Evolutionary conservation across 2,797 vertebrate species (phyloP).

Genomic region (Sparus aurata): DNA sequence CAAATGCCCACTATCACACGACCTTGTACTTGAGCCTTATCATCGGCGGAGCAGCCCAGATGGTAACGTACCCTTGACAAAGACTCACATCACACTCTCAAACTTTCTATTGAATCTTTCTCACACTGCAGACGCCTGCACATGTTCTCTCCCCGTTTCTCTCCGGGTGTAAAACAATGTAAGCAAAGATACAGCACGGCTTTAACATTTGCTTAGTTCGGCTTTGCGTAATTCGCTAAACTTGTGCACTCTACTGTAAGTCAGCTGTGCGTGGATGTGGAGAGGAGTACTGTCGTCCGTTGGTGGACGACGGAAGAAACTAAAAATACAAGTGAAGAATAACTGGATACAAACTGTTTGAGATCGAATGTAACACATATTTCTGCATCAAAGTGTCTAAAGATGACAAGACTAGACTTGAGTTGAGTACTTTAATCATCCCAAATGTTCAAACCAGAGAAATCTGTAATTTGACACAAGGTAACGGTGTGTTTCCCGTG

Average conservation of each 20-base stretch:
- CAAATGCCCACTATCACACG: constrained; percentile 76
- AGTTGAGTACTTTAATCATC: too few species aligned
- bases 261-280: constrained; percentile 39
- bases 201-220: constrained; percentile 32
- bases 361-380: not conserved
- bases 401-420: too few species aligned
- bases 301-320: not conserved
- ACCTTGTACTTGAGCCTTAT: constrained; percentile 89
- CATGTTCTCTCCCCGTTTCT: constrained; percentile 8
- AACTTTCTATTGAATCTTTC: constrained; percentile 68
- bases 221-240: constrained; percentile 19
- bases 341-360: constrained; percentile 16
- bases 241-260: constrained; percentile 8
- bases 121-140: constrained; percentile 62
- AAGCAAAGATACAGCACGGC: constrained; percentile 27
- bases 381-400: too few species aligned
- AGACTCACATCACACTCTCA: constrained; percentile 73
- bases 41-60: constrained; percentile 81
- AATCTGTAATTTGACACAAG: too few species aligned
- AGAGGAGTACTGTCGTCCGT: constrained; percentile 26
- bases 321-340: constrained; percentile 19
- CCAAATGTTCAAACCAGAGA: too few species aligned
- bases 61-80: constrained; percentile 87
- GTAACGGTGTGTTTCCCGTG: too few species aligned
- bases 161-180: not conserved